Evolutionary conservation across 2,888 invertebrate genomes (phyloP).

Genomic region (Spatulosminthurus flaviceps): DNA sequence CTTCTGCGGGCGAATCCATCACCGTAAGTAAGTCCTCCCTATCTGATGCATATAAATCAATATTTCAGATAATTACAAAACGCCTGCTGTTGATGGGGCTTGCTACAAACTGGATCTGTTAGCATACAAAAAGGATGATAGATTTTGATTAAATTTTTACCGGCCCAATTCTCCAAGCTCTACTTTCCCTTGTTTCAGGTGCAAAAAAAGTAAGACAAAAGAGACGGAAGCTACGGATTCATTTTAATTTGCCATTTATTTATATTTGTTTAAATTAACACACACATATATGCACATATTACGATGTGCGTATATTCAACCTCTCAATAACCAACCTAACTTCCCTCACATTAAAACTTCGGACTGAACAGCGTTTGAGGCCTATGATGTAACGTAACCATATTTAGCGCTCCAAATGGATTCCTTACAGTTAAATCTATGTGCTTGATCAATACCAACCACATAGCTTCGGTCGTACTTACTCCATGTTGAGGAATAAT

Average conservation of each 20-base stretch:
- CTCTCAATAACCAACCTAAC: not conserved
- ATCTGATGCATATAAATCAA: constrained; percentile 4
- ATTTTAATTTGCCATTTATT: too few species aligned
- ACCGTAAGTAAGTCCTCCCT: not conserved
- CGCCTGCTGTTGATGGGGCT: constrained; percentile 1
- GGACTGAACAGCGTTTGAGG: too few species aligned
- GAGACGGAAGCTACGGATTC: not conserved
- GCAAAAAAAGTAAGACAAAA: not conserved
- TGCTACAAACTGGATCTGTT: not conserved
- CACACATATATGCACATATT: too few species aligned
- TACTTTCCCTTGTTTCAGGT: constrained; percentile 5
- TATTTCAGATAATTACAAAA: constrained; percentile 13
- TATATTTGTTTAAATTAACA: too few species aligned
- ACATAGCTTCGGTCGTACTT: not conserved
- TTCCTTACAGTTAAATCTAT: constrained; percentile 12
- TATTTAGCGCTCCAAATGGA: constrained; percentile 31
- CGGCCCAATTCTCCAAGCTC: not conserved
- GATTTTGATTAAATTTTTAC: constrained; percentile 1
- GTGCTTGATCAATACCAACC: too few species aligned
- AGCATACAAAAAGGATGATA: not conserved
- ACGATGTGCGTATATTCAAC: not conserved
- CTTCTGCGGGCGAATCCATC: not conserved
- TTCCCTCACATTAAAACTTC: not conserved
- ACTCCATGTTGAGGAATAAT: constrained; percentile 5
- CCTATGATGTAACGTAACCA: constrained; percentile 2